Conservation (phyloP, 2,113 vertebrate genomes). For the Alces alces region DNA sequence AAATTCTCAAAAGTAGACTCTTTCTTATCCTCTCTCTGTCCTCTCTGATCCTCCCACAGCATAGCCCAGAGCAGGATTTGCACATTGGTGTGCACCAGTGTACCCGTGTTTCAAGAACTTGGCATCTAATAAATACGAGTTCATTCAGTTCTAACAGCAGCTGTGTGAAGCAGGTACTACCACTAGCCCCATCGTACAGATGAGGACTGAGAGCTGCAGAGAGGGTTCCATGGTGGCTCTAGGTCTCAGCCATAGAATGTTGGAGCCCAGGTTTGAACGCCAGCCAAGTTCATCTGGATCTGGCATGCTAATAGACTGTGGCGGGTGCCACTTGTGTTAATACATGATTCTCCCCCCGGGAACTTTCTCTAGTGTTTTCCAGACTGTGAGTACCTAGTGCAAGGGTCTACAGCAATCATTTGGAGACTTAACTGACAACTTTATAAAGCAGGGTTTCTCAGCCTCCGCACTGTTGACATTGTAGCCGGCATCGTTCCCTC, state of each 20-base stretch:
- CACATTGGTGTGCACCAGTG: accelerated
- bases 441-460: background rate
- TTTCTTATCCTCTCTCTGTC: background rate
- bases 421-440: background rate
- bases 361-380: background rate
- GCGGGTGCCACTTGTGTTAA: background rate
- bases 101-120: background rate
- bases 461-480: background rate
- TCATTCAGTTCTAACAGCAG: background rate
- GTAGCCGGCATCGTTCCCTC: background rate
- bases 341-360: background rate
- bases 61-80: accelerated
- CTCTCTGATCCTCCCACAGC: background rate
- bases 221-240: background rate
- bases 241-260: background rate
- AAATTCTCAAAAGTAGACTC: background rate
- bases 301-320: too few species aligned
- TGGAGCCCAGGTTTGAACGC: background rate
- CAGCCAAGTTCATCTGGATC: background rate
- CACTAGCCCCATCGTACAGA: background rate
- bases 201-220: background rate
- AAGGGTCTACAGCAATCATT: background rate
- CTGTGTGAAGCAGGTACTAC: background rate
- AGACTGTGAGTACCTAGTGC: background rate
- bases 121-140: background rate